Evolutionary conservation across 1,140 invertebrate species (phyloP), one percentile per base, ranked within the genome.

Genomic region (Danaus melanippus): DNA sequence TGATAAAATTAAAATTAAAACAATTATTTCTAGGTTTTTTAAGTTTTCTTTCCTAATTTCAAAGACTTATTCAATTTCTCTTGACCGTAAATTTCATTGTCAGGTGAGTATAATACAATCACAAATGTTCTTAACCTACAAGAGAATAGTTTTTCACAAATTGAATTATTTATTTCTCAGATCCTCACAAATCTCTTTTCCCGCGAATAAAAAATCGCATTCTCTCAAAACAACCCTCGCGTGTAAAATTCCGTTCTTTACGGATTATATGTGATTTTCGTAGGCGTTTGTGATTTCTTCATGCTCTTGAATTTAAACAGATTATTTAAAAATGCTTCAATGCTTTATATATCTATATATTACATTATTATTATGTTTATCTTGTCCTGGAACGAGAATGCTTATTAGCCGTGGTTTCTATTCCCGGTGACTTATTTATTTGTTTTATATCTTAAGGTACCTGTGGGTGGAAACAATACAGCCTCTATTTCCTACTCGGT

Each of bases 161-260:
- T 32, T 32, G 21, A 32, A 32, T 32, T 32, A 32, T 32, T 32
- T 32, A 32, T 32, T 32, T 32, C 21, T 32, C 21, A 32, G 21
- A 32, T 32, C 21, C 21, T 32, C 21, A 7, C 21, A 32, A 32
- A 32, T 32, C 21, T 32, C 21, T 32, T 32, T 32, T 32, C 21
- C 2, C 21, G 21, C 21, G 21, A 32, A 32, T 32, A 32, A 32
- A 32, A 32, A 32, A 32, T 32, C 21, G 21, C 21, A 32, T 32
- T 32, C 21, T 32, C 21, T 32, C 49, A 42, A 50, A 50, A 50
- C 42, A 39, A 42, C 49, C 21, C 50, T 58, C 41, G 56, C 56
- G 56, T 53, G 56, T 58, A 52, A 58, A 58, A 58, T 52, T 52
- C 56, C 56, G 39, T 21, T 51, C 45, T 58, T 43, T 39, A 46